Conservation (phyloP, 2,888 invertebrate genomes). For the Hyppa rectilinea region DNA sequence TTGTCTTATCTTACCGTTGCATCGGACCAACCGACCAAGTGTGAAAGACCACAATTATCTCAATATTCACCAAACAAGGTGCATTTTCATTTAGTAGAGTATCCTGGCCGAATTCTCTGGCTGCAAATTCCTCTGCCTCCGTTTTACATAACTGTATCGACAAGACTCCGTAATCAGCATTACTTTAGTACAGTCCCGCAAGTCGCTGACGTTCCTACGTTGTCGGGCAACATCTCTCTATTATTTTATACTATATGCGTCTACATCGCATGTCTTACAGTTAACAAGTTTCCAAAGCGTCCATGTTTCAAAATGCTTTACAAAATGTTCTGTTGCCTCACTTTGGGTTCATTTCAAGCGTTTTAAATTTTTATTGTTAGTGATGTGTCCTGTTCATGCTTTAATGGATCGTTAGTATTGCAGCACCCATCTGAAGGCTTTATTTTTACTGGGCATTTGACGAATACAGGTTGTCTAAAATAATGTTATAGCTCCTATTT, state of each 20-base stretch:
- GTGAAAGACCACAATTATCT: neutral
- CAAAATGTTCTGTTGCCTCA: constrained; percentile 28
- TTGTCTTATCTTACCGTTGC: constrained; percentile 29
- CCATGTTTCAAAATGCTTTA: constrained; percentile 49
- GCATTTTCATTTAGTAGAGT: constrained; percentile 30
- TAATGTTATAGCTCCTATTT: neutral
- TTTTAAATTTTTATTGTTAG: constrained; percentile 35
- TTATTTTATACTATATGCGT: constrained; percentile 31
- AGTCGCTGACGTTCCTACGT: constrained; percentile 11
- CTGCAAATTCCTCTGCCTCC: constrained; percentile 47
- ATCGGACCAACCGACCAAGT: constrained; percentile 25
- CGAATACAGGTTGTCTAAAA: neutral
- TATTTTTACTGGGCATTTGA: constrained; percentile 9
- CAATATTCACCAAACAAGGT: neutral
- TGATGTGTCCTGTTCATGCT: constrained; percentile 38
- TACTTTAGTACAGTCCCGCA: constrained; percentile 33
- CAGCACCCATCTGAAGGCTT: neutral
- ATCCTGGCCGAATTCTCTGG: constrained; percentile 56
- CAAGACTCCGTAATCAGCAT: constrained; percentile 54
- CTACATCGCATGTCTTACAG: constrained; percentile 37
- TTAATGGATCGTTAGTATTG: constrained; percentile 7
- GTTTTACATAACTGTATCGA: constrained; percentile 64
- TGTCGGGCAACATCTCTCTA: constrained; percentile 31
- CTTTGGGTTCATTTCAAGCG: constrained; percentile 39
- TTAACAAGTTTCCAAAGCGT: constrained; percentile 42